Evolutionary conservation across 2,888 invertebrate genomes (phyloP).

Genomic region (Beris chalybata): DNA sequence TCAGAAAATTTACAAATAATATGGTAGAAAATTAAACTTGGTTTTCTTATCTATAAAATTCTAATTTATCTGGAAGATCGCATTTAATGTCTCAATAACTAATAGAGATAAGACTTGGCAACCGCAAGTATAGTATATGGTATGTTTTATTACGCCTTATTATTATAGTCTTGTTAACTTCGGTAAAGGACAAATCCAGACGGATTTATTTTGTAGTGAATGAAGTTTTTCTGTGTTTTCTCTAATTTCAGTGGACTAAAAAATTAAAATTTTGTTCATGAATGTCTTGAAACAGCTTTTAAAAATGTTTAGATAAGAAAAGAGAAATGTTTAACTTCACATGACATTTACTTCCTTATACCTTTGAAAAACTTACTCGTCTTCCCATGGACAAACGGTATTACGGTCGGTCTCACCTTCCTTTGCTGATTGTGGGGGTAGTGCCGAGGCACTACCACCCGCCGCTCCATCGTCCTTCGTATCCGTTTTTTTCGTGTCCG

Average conservation of each 20-base stretch:
- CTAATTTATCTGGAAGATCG: no score
- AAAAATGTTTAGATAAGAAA: slow-evolving; percentile 38
- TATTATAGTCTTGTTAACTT: no score
- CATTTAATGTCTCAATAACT: no score
- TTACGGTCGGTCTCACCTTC: slow-evolving; percentile 62
- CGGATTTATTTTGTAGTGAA: background rate
- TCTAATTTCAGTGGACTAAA: background rate
- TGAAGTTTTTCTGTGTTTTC: background rate
- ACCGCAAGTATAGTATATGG: no score
- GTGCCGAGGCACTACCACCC: background rate
- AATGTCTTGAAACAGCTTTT: background rate
- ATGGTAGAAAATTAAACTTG: no score
- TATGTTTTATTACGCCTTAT: no score
- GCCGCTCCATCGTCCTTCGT: slow-evolving; percentile 35
- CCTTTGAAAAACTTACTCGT: slow-evolving; percentile 74
- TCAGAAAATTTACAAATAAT: no score
- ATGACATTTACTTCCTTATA: slow-evolving; percentile 33
- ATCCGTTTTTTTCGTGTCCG: slow-evolving; percentile 46
- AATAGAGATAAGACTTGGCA: no score
- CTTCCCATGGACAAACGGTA: slow-evolving; percentile 93
- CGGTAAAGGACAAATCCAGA: no score
- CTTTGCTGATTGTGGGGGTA: slow-evolving; percentile 21
- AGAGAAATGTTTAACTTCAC: slow-evolving; percentile 40
- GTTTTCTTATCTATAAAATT: no score
- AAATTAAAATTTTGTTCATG: background rate